These are phyloP conservation scores for Asteroscopus sphinx DNA, from an alignment of 2,888 invertebrate species.

Conservation along the genomic window DNA sequence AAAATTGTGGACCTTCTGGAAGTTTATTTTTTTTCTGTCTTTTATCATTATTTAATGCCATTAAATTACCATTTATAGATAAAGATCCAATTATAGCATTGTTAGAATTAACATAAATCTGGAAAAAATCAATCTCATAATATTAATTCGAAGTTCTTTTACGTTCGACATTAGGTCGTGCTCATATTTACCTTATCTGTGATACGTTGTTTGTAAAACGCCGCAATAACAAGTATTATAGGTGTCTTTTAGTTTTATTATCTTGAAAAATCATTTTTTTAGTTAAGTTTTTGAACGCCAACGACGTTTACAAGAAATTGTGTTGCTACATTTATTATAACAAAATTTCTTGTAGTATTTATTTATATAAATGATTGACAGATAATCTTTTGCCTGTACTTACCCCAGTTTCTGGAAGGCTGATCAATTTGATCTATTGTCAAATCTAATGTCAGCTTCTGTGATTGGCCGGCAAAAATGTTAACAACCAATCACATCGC, in stretches of 20 bases:
- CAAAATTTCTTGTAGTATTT: constrained; percentile 1
- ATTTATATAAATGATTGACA: neutral
- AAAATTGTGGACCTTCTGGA: too few species aligned
- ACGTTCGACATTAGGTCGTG: constrained; percentile 56
- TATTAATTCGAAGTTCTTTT: constrained; percentile 50
- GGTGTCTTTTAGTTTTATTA: constrained; percentile 60
- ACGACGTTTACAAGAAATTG: constrained; percentile 8
- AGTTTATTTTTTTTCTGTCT: too few species aligned
- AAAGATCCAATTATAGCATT: constrained; percentile 39
- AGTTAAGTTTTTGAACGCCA: constrained; percentile 39
- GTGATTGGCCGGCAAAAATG: too few species aligned
- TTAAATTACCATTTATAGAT: neutral
- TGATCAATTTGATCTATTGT: too few species aligned
- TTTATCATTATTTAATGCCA: too few species aligned
- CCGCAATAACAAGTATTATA: constrained; percentile 83
- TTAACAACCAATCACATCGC: too few species aligned
- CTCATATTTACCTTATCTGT: constrained; percentile 83
- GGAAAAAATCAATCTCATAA: constrained; percentile 51
- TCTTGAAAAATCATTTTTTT: constrained; percentile 18
- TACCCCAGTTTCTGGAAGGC: too few species aligned
- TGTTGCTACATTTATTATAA: neutral
- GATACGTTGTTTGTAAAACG: constrained; percentile 84
- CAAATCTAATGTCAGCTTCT: too few species aligned
- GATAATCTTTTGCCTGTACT: constrained; percentile 20
- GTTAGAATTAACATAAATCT: constrained; percentile 41